Evolutionary conservation across 2,888 invertebrate genomes (phyloP), one percentile per base, ranked within the genome.

Genomic region (Dichetophora obliterata): DNA sequence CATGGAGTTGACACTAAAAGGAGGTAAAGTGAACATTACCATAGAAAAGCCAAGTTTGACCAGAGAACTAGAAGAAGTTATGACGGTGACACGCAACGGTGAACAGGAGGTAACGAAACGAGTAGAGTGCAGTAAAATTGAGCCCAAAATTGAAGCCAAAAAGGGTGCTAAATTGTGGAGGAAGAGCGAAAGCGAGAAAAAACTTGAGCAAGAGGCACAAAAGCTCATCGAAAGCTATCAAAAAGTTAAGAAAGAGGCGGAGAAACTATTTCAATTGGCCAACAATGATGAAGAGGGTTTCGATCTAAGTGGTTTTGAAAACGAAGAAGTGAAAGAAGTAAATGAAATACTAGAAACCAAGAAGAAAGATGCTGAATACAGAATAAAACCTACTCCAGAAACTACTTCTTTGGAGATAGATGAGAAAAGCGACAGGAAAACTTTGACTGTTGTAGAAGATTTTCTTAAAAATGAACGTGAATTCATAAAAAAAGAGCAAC

Each of bases 181-280:
- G 79, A 87, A 87, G 75, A 84, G 84, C 5, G 87, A 87, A 2
- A 86, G 87, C 27, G 87, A 87, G 63, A 84, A 86, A 9, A 85
- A 85, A 5, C 77, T 87, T 0, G 87, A 87, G 75, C 79, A 84
- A 78, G 87, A 87, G 77, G 87, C 87, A 0, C 87, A 87, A 48
- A 86, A 86, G 75, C 81, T 87, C 0, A 87, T 87, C 22, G 87
- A 87, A 59, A 87, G 86, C 78, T 87, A 87, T 81, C 87, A 87
- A 59, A 87, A 87, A 68, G 87, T 87, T 9, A 86, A 84, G 69
- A 87, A 87, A 72, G 87, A 87, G 50, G 85, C 87, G 0, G 87
- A 87, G 57, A 87, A 87, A 24, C 78, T 87, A 0, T 82, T 82
- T 24, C 65, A 76, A 27, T 75, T 79, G 65, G 72, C 16, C 19